These are phyloP conservation scores for Catocala nupta DNA, from an alignment of 2,888 invertebrate species.

Conservation along the genomic window DNA sequence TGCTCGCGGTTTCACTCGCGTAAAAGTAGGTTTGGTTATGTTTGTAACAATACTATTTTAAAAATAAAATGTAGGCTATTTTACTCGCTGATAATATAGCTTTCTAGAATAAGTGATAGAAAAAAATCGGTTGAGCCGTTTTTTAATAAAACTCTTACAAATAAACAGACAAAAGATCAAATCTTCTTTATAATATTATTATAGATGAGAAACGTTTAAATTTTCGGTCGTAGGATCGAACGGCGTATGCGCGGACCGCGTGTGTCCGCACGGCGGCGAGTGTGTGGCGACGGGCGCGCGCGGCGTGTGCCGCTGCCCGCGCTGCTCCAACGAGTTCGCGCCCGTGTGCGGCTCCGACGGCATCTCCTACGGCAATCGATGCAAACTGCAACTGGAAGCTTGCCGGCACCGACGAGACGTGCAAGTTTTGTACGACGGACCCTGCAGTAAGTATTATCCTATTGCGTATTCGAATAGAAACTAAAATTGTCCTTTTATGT, in stretches of 20 bases:
- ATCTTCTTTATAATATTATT: too few relatives aligned
- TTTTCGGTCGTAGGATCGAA: constrained; percentile 82
- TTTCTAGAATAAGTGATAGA: too few relatives aligned
- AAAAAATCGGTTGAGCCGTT: too few relatives aligned
- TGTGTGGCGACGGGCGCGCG: constrained; percentile 89
- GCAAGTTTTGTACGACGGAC: constrained; percentile 92
- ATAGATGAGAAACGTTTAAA: background rate
- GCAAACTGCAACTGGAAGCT: constrained; percentile 93
- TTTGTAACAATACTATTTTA: too few relatives aligned
- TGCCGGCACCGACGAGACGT: constrained; percentile 92
- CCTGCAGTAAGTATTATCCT: constrained; percentile 88
- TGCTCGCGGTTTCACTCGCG: too few relatives aligned
- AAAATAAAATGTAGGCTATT: too few relatives aligned
- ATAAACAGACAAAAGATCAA: too few relatives aligned
- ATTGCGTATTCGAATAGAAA: too few relatives aligned
- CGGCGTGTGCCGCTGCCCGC: constrained; percentile 94
- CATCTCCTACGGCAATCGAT: constrained; percentile 94
- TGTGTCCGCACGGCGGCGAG: constrained; percentile 92
- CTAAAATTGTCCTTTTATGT: too few relatives aligned
- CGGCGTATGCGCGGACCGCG: constrained; percentile 90
- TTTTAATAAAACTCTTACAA: too few relatives aligned
- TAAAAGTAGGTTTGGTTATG: too few relatives aligned
- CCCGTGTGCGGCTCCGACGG: constrained; percentile 95
- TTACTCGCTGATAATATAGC: too few relatives aligned
- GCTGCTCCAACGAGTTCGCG: constrained; percentile 94